phyloP scores from a whole-genome alignment of 2,888 invertebrate species.

The Dorcus hopei region DNA sequence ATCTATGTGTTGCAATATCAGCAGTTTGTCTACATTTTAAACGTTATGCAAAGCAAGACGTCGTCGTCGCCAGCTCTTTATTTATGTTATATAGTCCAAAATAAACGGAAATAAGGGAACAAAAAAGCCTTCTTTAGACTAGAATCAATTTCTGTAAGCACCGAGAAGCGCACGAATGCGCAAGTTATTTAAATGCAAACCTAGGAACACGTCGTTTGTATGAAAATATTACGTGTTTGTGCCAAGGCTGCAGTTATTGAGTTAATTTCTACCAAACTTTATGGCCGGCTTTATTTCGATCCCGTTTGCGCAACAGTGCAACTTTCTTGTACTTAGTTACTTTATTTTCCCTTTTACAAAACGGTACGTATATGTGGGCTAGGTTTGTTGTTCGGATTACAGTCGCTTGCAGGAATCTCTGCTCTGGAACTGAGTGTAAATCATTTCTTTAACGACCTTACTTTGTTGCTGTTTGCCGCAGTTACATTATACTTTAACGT shows the following conservation, averaged over 20 bases:
- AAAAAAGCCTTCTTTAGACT: too few relatives aligned
- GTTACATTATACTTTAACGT: constrained; percentile 2
- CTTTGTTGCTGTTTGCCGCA: constrained; percentile 11
- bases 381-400: constrained; percentile 1
- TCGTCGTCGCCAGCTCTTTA: background rate
- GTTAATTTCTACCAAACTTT: constrained; percentile 23
- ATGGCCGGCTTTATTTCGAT: constrained; percentile 21
- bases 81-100: too few relatives aligned
- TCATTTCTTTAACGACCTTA: constrained; percentile 16
- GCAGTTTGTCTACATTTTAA: background rate
- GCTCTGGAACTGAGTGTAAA: constrained; percentile 21
- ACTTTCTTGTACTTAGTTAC: constrained; percentile 10
- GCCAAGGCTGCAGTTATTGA: constrained; percentile 21
- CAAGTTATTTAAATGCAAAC: constrained; percentile 13
- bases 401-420: constrained; percentile 7
- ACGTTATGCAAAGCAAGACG: background rate
- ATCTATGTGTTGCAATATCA: too few relatives aligned
- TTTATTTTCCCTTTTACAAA: constrained; percentile 10
- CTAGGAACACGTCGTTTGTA: constrained; percentile 17
- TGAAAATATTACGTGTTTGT: constrained; percentile 21
- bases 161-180: too few relatives aligned
- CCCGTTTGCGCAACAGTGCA: constrained; percentile 19
- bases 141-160: too few relatives aligned
- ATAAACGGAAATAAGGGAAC: too few relatives aligned
- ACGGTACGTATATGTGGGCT: background rate